Evolutionary conservation across 2,113 vertebrate genomes (phyloP).

Genomic region (Dolichallabes microphthalmus): DNA sequence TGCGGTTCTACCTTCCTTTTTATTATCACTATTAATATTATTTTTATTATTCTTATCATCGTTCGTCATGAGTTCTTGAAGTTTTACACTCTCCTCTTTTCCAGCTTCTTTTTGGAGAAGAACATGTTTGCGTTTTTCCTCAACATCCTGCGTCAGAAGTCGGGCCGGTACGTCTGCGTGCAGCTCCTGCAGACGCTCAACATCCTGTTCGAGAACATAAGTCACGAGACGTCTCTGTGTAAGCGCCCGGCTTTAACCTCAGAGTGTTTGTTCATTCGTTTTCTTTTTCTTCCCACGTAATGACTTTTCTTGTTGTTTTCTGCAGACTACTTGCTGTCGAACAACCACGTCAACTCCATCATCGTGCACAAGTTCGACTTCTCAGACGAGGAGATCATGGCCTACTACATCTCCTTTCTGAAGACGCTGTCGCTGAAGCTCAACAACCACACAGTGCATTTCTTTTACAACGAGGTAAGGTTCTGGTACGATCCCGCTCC

Average conservation of each 20-base stretch:
- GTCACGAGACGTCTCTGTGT: constrained; percentile 97
- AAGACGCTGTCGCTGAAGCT: constrained; percentile 97
- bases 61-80: neutral
- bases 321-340: constrained; percentile 93
- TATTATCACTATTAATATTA: neutral
- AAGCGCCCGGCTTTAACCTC: constrained; percentile 62
- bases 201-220: constrained; percentile 98
- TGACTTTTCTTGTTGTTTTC: neutral
- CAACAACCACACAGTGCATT: constrained; percentile 97
- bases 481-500: constrained; percentile 19
- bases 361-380: constrained; percentile 99
- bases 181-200: constrained; percentile 97
- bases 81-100: neutral
- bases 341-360: constrained; percentile 98
- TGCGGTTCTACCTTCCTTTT: constrained; percentile 61
- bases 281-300: too few species aligned
- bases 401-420: constrained; percentile 97
- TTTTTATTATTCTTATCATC: too few species aligned
- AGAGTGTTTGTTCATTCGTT: neutral
- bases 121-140: constrained; percentile 99
- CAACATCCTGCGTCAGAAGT: constrained; percentile 97
- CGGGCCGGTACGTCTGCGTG: constrained; percentile 95
- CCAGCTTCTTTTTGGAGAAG: constrained; percentile 98
- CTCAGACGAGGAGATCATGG: constrained; percentile 99
- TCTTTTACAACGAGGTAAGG: constrained; percentile 98